Evolutionary conservation across 2,888 invertebrate genomes (phyloP).

Genomic region (Entomobrya proxima): DNA sequence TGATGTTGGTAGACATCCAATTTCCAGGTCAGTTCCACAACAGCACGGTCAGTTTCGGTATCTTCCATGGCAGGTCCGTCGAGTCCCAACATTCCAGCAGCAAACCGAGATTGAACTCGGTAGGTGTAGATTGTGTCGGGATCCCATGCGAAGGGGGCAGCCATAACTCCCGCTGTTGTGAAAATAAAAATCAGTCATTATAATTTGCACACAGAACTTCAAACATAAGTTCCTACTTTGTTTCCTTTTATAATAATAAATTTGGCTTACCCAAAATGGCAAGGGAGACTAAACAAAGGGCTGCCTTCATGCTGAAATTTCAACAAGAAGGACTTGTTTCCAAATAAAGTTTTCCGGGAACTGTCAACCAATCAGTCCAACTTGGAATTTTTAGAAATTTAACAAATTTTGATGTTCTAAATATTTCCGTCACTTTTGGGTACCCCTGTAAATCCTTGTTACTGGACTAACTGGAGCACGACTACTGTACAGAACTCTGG

Average conservation of each 20-base stretch:
- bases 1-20: constrained; percentile 42
- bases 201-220: not conserved
- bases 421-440: not conserved
- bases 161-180: constrained; percentile 68
- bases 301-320: constrained; percentile 72
- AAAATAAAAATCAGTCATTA: constrained; percentile 29
- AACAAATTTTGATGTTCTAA: not conserved
- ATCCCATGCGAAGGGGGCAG: constrained; percentile 72
- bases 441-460: constrained; percentile 62
- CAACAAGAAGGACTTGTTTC: constrained; percentile 57
- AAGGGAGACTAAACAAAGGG: constrained; percentile 69
- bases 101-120: constrained; percentile 57
- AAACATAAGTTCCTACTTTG: constrained; percentile 7
- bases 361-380: not conserved
- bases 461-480: constrained; percentile 74
- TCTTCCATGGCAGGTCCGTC: constrained; percentile 57
- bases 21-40: constrained; percentile 44
- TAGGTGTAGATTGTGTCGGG: constrained; percentile 74
- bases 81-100: constrained; percentile 57
- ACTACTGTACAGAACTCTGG: constrained; percentile 64
- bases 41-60: constrained; percentile 54
- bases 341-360: constrained; percentile 25
- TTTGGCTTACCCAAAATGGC: constrained; percentile 73
- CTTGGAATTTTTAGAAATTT: not conserved
- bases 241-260: not conserved